These are phyloP conservation scores for Acrocephalus scirpaceus DNA, from an alignment of 2,797 vertebrate species.

Conservation along the genomic window DNA sequence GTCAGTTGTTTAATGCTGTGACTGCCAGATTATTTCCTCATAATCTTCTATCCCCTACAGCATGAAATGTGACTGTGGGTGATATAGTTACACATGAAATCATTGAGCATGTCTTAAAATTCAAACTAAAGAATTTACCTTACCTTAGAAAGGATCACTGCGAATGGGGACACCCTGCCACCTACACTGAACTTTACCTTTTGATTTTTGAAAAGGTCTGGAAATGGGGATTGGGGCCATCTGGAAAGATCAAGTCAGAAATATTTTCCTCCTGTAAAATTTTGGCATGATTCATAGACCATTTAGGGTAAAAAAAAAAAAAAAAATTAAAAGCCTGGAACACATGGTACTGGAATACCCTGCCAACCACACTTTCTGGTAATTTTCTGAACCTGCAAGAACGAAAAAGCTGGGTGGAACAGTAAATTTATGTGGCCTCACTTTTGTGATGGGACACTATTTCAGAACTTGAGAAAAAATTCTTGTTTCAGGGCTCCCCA, in stretches of 20 bases:
- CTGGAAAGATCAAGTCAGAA: neutral
- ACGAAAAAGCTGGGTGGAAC: neutral
- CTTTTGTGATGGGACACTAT: neutral
- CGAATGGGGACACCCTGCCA: neutral
- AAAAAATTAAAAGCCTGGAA: neutral
- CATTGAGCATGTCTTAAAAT: neutral
- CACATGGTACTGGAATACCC: neutral
- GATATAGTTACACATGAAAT: neutral
- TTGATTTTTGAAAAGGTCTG: neutral
- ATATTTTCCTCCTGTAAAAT: neutral
- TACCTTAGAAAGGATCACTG: neutral
- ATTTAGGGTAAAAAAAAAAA: neutral
- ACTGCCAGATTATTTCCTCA: neutral
- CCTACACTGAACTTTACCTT: neutral
- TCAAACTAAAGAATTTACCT: neutral
- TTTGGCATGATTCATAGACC: neutral
- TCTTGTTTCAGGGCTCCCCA: neutral
- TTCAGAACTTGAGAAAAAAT: neutral
- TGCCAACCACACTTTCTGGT: neutral
- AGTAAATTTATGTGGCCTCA: neutral
- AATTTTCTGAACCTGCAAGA: neutral
- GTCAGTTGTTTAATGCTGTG: neutral
- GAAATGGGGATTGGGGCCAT: neutral
- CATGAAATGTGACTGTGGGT: neutral
- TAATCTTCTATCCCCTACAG: neutral